Percentiles rank a stretch among this genome's conserved stretches.
These are phyloP conservation scores for Heliconius hermathena DNA, from an alignment of 1,140 invertebrate species.

Conservation along the genomic window DNA sequence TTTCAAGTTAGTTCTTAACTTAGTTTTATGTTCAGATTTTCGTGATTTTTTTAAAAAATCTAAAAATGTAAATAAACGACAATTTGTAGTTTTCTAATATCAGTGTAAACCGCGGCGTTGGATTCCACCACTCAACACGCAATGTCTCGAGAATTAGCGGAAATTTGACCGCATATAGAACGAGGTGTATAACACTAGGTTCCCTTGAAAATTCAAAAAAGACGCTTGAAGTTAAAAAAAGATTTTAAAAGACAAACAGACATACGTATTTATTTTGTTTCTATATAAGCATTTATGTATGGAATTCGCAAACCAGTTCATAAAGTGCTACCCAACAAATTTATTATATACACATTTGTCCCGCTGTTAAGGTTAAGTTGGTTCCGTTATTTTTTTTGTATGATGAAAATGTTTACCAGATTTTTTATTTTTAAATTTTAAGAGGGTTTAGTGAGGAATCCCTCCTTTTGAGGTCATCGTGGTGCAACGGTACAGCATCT, in stretches of 20 bases:
- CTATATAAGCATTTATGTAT: background rate
- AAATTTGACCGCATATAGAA: no score
- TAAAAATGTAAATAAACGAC: background rate
- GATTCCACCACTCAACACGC: no score
- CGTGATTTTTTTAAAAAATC: background rate
- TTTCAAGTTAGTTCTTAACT: background rate
- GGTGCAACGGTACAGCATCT: no score
- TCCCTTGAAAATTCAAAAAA: background rate
- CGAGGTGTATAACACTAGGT: no score
- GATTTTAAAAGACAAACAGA: background rate
- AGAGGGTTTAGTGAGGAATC: background rate
- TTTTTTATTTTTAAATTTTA: background rate
- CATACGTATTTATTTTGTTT: background rate
- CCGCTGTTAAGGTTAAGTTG: slow-evolving; percentile 4
- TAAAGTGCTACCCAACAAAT: background rate
- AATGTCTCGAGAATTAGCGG: no score
- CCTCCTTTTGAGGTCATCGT: background rate
- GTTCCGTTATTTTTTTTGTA: background rate
- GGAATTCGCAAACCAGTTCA: background rate
- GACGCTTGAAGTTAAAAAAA: background rate
- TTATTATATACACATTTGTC: slow-evolving; percentile 6
- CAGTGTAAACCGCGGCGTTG: no score
- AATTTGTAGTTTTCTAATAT: no score
- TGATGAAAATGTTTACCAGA: background rate
- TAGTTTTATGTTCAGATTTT: background rate